Evolutionary conservation across 2,113 vertebrate genomes (phyloP).

Genomic region (Gyps fulvus): DNA sequence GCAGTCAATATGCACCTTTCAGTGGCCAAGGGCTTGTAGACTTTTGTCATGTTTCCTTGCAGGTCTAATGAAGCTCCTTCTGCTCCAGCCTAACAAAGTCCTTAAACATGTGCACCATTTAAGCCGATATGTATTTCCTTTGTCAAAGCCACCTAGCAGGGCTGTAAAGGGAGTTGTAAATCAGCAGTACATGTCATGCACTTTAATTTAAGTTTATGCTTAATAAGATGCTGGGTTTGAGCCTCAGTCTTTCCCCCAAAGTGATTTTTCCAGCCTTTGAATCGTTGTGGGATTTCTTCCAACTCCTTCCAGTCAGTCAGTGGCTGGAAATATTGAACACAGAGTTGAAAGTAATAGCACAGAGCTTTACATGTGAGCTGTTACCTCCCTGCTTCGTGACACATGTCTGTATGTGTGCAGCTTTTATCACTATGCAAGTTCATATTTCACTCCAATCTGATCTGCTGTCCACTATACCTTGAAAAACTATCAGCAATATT

Average conservation of each 20-base stretch:
- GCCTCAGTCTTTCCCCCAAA: slow-evolving; percentile 7
- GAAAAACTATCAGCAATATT: background rate
- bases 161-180: slow-evolving; percentile 27
- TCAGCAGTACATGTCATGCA: slow-evolving; percentile 4
- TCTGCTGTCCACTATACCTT: background rate
- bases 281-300: slow-evolving; percentile 19
- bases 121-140: background rate
- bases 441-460: background rate
- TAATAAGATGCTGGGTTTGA: slow-evolving; percentile 43
- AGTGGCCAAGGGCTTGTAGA: background rate
- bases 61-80: background rate
- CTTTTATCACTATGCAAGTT: background rate
- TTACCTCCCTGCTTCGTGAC: background rate
- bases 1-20: background rate
- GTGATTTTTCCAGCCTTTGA: slow-evolving; percentile 45
- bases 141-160: slow-evolving; percentile 23
- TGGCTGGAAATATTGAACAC: slow-evolving; percentile 6
- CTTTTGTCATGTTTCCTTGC: background rate
- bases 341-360: background rate
- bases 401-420: background rate
- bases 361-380: background rate
- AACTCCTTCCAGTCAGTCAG: slow-evolving; percentile 33
- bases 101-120: background rate
- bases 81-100: background rate
- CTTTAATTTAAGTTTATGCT: background rate